Conservation (phyloP, 2,113 vertebrate species). For the Boleophthalmus pectinirostris region DNA sequence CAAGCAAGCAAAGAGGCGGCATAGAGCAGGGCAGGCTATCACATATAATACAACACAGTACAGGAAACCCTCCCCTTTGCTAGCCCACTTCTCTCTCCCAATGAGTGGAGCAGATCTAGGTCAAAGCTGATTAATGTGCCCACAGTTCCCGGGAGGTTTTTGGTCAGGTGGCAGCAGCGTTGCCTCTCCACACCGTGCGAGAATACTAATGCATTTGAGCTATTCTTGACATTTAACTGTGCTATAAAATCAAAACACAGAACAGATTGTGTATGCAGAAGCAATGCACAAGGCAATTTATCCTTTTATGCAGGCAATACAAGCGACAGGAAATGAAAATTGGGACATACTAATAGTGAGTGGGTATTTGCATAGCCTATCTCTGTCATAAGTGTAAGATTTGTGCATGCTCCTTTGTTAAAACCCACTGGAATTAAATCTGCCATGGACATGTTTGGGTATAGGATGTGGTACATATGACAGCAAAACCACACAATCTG, state of each 20-base stretch:
- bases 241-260: slow-evolving; percentile 1
- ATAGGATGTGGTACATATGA: neutral
- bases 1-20: slow-evolving; percentile 20
- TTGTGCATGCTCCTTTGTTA: neutral
- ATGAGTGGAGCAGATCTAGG: slow-evolving; percentile 74
- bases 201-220: slow-evolving; percentile 51
- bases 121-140: slow-evolving; percentile 78
- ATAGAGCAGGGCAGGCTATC: slow-evolving; percentile 15
- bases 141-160: slow-evolving; percentile 63
- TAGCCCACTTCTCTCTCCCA: slow-evolving; percentile 58
- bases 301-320: neutral
- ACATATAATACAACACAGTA: slow-evolving; percentile 22
- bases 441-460: neutral
- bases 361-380: neutral
- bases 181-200: slow-evolving; percentile 44
- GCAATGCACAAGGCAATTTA: slow-evolving; percentile 4
- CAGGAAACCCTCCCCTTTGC: slow-evolving; percentile 60
- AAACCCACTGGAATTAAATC: neutral
- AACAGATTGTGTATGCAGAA: neutral
- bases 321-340: neutral
- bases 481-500: neutral
- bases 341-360: neutral
- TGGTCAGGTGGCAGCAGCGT: slow-evolving; percentile 69
- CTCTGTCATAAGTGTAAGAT: neutral
- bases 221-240: neutral